Evolutionary conservation across 1,140 invertebrate genomes (phyloP).

Genomic region (Marisa cornuarietis): DNA sequence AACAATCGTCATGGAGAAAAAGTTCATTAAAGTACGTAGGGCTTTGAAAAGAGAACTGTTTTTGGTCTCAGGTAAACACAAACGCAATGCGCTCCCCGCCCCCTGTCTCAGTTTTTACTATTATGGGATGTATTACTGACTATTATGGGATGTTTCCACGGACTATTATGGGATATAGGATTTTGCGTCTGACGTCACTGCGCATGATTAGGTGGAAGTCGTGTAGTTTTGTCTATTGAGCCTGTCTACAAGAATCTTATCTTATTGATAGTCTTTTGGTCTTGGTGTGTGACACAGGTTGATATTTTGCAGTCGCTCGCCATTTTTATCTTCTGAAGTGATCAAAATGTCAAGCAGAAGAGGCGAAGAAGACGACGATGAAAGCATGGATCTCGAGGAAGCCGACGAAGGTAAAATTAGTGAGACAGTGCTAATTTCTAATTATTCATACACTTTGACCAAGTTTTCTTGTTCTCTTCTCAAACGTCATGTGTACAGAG

Average conservation of each 20-base stretch:
- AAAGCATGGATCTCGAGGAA: conserved; percentile 41
- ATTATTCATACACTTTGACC: conserved; percentile 13
- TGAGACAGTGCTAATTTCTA: conserved; percentile 3
- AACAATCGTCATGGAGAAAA: too few relatives aligned
- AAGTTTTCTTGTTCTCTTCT: not conserved
- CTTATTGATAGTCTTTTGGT: not conserved
- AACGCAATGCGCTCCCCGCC: too few relatives aligned
- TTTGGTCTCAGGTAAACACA: too few relatives aligned
- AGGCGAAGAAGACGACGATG: conserved; percentile 39
- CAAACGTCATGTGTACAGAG: not conserved
- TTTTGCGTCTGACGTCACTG: conserved; percentile 52
- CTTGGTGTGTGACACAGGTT: not conserved
- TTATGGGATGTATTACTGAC: conserved; percentile 13
- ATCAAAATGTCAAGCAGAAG: conserved; percentile 26
- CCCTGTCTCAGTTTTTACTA: not conserved
- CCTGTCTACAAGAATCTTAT: not conserved
- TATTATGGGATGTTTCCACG: conserved; percentile 27
- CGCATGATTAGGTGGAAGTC: conserved; percentile 47
- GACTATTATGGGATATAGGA: conserved; percentile 47
- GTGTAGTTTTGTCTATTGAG: conserved; percentile 3
- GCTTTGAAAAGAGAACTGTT: too few relatives aligned
- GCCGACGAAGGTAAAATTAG: conserved; percentile 30
- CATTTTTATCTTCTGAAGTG: not conserved
- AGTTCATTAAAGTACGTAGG: too few relatives aligned
- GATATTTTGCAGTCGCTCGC: not conserved